Evolutionary conservation across 2,888 invertebrate genomes (phyloP).

Genomic region (Diabrotica balteata): DNA sequence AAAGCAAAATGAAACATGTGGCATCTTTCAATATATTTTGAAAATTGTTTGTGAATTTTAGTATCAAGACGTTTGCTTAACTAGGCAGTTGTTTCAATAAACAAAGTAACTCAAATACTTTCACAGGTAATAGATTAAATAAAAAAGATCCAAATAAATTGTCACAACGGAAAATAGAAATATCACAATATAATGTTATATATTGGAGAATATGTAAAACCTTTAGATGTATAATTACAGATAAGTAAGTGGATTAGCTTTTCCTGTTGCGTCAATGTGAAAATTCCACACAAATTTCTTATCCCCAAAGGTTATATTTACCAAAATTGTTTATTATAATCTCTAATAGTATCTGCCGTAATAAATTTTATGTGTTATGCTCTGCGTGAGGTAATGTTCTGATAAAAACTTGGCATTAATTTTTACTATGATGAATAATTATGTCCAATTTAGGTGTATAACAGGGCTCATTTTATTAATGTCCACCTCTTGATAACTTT

Average conservation of each 20-base stretch:
- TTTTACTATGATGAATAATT: conserved; percentile 27
- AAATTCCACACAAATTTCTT: conserved; percentile 5
- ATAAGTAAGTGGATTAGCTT: not conserved
- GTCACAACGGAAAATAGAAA: too few species aligned
- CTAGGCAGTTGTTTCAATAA: too few species aligned
- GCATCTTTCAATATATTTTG: too few species aligned
- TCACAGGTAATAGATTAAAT: too few species aligned
- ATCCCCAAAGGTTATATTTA: conserved; percentile 19
- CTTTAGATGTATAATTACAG: too few species aligned
- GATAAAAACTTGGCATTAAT: conserved; percentile 25
- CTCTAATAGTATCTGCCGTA: conserved; percentile 18
- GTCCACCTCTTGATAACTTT: conserved; percentile 22
- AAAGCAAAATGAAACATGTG: too few species aligned
- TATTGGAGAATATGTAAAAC: too few species aligned
- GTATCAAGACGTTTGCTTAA: too few species aligned
- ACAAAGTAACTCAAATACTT: too few species aligned
- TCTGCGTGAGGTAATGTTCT: conserved; percentile 25
- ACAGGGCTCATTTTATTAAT: conserved; percentile 26
- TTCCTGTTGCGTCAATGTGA: conserved; percentile 19
- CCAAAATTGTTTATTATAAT: conserved; percentile 22
- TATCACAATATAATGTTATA: too few species aligned
- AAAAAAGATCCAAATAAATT: too few species aligned
- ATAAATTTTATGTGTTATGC: conserved; percentile 23
- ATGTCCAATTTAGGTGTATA: conserved; percentile 26
- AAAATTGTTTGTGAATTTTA: too few species aligned